Evolutionary conservation across 2,888 invertebrate species (phyloP).

Genomic region (Perithous albicinctus): DNA sequence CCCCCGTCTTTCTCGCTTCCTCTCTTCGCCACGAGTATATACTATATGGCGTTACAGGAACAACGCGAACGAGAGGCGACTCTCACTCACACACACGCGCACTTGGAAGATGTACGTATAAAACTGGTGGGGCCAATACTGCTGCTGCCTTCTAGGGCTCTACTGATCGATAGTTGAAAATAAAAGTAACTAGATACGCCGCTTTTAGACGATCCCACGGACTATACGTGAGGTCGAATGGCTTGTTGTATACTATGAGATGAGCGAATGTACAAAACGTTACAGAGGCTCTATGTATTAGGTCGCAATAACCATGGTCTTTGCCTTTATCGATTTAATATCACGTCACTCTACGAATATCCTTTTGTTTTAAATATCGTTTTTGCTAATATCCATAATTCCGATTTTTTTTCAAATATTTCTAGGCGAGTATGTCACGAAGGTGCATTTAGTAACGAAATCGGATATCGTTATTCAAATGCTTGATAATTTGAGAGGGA

Average conservation of each 20-base stretch:
- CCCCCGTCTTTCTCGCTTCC: conserved; percentile 9
- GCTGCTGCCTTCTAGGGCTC: conserved; percentile 16
- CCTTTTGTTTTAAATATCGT: conserved; percentile 34
- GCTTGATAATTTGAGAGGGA: too few relatives aligned
- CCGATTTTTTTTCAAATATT: background rate
- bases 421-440: background rate
- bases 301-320: too few relatives aligned
- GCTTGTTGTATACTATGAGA: background rate
- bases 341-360: background rate
- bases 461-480: background rate
- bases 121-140: conserved; percentile 24
- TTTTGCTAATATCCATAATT: too few relatives aligned
- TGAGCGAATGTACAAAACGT: conserved; percentile 8
- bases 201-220: conserved; percentile 55
- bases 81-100: conserved; percentile 7
- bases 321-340: background rate
- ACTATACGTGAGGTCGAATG: conserved; percentile 34
- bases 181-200: conserved; percentile 63
- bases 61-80: conserved; percentile 45
- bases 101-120: conserved; percentile 1
- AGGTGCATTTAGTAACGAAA: background rate
- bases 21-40: conserved; percentile 32
- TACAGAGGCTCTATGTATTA: conserved; percentile 51
- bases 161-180: conserved; percentile 63
- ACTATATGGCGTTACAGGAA: conserved; percentile 52